Conservation (phyloP, 1,140 invertebrate genomes). For the Drosophila navojoa region DNA sequence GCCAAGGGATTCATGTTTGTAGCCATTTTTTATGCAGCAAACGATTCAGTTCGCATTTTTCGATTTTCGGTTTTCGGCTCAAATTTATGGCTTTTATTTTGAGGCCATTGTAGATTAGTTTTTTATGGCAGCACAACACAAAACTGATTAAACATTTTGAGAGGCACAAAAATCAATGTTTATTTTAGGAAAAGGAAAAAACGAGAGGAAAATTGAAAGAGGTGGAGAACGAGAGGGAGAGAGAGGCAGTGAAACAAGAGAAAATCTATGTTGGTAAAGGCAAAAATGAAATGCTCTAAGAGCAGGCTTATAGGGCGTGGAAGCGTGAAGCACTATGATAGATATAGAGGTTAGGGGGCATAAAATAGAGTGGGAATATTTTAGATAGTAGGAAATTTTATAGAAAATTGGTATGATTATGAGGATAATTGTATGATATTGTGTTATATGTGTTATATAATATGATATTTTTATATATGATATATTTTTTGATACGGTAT, state of each 20-base stretch:
- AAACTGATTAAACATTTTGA: slow-evolving; percentile 68
- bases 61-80: not conserved
- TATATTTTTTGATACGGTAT: too few species aligned
- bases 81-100: slow-evolving; percentile 73
- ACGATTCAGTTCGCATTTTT: slow-evolving; percentile 14
- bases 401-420: too few species aligned
- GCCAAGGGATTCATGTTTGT: not conserved
- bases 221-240: not conserved
- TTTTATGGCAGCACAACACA: slow-evolving; percentile 59
- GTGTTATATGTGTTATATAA: too few species aligned
- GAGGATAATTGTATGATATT: too few species aligned
- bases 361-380: too few species aligned
- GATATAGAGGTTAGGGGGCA: too few species aligned
- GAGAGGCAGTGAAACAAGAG: too few species aligned
- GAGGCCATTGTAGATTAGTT: slow-evolving; percentile 63
- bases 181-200: slow-evolving; percentile 12
- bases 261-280: too few species aligned
- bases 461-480: too few species aligned
- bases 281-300: not conserved
- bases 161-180: slow-evolving; percentile 40
- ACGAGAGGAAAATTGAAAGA: not conserved
- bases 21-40: slow-evolving; percentile 57
- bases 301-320: too few species aligned
- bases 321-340: too few species aligned
- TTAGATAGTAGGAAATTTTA: too few species aligned